These are phyloP conservation scores for Parazoanthus darwini DNA, from an alignment of 92 coral and sea anemone genomes.

Conservation along the genomic window DNA sequence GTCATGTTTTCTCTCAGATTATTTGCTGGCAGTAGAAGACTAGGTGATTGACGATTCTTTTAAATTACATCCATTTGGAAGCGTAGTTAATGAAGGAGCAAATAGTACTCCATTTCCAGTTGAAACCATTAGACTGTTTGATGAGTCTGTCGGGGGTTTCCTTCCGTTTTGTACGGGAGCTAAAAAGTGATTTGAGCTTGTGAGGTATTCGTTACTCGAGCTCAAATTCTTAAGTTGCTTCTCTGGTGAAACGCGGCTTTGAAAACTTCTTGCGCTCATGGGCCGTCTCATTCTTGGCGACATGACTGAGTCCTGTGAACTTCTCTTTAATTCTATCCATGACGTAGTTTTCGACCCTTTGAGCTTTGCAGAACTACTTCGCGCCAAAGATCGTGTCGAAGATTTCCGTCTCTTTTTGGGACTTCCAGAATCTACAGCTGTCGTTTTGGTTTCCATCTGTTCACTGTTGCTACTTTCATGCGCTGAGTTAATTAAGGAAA, in stretches of 20 bases:
- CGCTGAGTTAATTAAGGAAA: slow-evolving; percentile 41
- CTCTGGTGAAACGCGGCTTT: slow-evolving; percentile 55
- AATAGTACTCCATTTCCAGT: background rate
- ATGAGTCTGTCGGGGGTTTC: background rate
- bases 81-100: background rate
- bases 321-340: slow-evolving; percentile 13
- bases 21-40: background rate
- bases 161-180: background rate
- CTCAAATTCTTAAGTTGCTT: background rate
- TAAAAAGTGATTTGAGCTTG: slow-evolving; percentile 8
- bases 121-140: background rate
- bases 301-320: slow-evolving; percentile 7
- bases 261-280: slow-evolving; percentile 46
- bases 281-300: slow-evolving; percentile 28
- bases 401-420: slow-evolving; percentile 11
- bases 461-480: slow-evolving; percentile 66
- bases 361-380: background rate
- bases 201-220: background rate
- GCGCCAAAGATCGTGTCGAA: slow-evolving; percentile 15
- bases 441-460: slow-evolving; percentile 17
- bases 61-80: slow-evolving; percentile 10
- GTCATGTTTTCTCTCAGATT: background rate
- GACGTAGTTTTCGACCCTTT: slow-evolving; percentile 19
- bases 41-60: slow-evolving; percentile 3
- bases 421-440: background rate